Percentiles rank a stretch among this genome's conserved stretches.
phyloP scores from a whole-genome alignment of 2,797 vertebrate species.

The Momotus momota region DNA sequence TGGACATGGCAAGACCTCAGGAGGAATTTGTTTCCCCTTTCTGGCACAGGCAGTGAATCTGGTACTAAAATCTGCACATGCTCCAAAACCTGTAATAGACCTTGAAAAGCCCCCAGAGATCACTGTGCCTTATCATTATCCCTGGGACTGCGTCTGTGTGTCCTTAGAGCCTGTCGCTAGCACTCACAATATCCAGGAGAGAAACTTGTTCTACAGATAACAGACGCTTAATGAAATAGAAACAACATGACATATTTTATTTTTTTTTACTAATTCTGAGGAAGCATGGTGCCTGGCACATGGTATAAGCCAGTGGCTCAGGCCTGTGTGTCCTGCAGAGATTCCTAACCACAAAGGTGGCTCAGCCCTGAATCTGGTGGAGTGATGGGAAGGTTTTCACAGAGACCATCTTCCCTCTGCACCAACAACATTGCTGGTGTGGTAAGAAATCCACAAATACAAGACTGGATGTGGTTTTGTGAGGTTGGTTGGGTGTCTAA shows the following conservation, averaged over 20 bases:
- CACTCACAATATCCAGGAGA: not conserved
- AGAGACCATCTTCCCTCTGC: not conserved
- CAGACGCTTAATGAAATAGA: not conserved
- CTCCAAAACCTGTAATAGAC: not conserved
- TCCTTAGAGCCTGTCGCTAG: not conserved
- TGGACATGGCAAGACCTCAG: not conserved
- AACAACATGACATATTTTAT: not conserved
- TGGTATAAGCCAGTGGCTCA: not conserved
- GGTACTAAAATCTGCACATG: not conserved
- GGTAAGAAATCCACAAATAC: not conserved
- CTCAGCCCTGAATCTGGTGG: not conserved
- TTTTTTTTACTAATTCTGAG: not conserved
- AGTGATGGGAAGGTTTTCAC: not conserved
- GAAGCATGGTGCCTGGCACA: not conserved
- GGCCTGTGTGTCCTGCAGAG: not conserved
- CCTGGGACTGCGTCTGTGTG: not conserved
- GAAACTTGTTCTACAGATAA: not conserved
- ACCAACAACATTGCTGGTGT: fast-evolving
- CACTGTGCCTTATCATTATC: not conserved
- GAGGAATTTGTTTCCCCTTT: not conserved
- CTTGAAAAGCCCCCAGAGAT: not conserved
- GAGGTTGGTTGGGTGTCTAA: not conserved
- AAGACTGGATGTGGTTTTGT: not conserved
- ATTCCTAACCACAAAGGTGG: too few relatives aligned
- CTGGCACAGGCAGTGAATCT: not conserved